A percentile compares a stretch with the other conserved stretches of the same genome.
phyloP scores from a whole-genome alignment of 2,797 vertebrate genomes.

The Pantherophis vulpinus region DNA sequence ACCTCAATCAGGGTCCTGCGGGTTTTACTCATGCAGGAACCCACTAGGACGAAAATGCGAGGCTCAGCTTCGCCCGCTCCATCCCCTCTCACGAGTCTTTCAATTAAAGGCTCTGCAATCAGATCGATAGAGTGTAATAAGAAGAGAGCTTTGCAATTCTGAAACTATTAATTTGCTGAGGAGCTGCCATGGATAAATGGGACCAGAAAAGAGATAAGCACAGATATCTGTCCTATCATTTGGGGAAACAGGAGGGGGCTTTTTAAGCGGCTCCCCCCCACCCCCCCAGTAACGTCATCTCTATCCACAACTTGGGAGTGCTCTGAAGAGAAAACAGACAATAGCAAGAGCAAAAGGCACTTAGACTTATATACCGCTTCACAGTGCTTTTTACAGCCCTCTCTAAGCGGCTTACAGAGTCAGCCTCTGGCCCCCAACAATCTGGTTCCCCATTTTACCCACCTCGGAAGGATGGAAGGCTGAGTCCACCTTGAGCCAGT shows the following conservation, averaged over 20 bases:
- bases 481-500: too few relatives aligned
- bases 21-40: constrained; percentile 68
- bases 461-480: too few relatives aligned
- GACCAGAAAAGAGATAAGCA: constrained; percentile 69
- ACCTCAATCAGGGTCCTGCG: constrained; percentile 66
- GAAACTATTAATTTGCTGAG: constrained; percentile 80
- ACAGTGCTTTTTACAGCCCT: too few relatives aligned
- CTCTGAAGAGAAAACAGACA: background rate
- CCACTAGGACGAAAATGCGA: constrained; percentile 62
- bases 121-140: constrained; percentile 79
- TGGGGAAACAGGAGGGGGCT: constrained; percentile 23
- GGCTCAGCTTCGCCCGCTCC: constrained; percentile 69
- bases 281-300: background rate
- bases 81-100: constrained; percentile 72
- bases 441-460: too few relatives aligned
- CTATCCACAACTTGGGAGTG: background rate
- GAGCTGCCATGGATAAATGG: constrained; percentile 72
- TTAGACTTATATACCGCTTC: too few relatives aligned
- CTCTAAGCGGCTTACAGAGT: too few relatives aligned
- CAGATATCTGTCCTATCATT: constrained; percentile 50
- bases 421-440: too few relatives aligned
- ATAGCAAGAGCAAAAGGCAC: too few relatives aligned
- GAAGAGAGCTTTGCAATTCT: constrained; percentile 80
- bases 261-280: background rate
- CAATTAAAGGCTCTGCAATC: constrained; percentile 79